phyloP scores from a whole-genome alignment of 2,888 invertebrate genomes.

The Ochropleura leucogaster region DNA sequence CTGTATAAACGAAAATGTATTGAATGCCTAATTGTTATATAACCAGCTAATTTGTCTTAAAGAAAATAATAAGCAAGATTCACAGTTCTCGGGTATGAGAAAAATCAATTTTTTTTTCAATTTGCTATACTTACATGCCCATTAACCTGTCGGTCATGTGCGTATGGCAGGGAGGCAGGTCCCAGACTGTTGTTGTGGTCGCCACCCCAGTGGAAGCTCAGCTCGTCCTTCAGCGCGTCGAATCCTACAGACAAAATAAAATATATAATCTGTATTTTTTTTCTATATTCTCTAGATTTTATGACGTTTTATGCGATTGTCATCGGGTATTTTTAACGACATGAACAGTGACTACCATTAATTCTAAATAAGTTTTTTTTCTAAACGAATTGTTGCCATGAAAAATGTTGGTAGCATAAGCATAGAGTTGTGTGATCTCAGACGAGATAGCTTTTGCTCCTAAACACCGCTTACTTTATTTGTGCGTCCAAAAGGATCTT shows the following conservation, averaged over 20 bases:
- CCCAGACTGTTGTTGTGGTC: constrained; percentile 92
- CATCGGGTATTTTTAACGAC: no score
- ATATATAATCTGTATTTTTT: background rate
- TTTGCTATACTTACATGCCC: constrained; percentile 80
- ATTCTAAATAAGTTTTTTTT: background rate
- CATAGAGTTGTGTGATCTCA: background rate
- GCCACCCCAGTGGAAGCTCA: constrained; percentile 93
- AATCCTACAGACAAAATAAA: constrained; percentile 90
- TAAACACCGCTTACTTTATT: background rate
- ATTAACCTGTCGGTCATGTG: constrained; percentile 78
- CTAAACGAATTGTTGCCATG: background rate
- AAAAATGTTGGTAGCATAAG: background rate
- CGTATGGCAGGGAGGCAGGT: constrained; percentile 85
- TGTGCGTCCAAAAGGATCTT: background rate
- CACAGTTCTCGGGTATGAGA: background rate
- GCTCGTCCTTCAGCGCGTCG: constrained; percentile 93
- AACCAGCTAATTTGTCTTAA: background rate
- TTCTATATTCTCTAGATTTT: background rate
- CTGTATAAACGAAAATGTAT: constrained; percentile 63
- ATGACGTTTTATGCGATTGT: background rate
- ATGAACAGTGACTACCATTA: background rate
- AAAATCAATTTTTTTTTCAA: no score
- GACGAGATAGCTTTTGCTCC: background rate
- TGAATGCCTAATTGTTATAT: background rate
- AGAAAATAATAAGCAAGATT: background rate